phyloP scores from a whole-genome alignment of 92 coral and sea anemone species.

The Galaxea fascicularis region DNA sequence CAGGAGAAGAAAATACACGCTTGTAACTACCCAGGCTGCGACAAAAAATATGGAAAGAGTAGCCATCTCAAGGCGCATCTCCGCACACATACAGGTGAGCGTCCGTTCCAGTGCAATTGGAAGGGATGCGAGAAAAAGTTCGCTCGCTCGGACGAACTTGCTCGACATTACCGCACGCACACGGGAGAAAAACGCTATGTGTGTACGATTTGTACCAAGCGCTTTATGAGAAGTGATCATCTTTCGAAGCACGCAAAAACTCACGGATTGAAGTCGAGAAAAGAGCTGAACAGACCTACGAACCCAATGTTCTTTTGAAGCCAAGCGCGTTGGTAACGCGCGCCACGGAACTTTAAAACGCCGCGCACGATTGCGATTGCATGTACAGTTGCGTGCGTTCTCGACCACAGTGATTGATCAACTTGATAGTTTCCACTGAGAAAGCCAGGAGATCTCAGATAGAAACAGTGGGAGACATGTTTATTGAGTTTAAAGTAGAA shows the following conservation, averaged over 20 bases:
- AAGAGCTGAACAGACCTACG: constrained; percentile 75
- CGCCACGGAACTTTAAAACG: neutral
- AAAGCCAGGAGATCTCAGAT: neutral
- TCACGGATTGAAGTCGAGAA: constrained; percentile 73
- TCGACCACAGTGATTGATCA: neutral
- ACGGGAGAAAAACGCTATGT: constrained; percentile 93
- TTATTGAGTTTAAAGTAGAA: constrained; percentile 1
- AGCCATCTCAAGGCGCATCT: constrained; percentile 95
- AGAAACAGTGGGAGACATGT: constrained; percentile 20
- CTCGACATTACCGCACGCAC: constrained; percentile 93
- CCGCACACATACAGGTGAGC: constrained; percentile 92
- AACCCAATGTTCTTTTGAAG: constrained; percentile 85
- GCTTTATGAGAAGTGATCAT: constrained; percentile 95
- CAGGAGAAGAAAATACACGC: constrained; percentile 80
- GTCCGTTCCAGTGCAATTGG: constrained; percentile 92
- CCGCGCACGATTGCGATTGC: constrained; percentile 18
- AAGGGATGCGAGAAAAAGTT: constrained; percentile 87
- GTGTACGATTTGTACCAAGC: constrained; percentile 81
- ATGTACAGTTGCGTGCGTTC: neutral
- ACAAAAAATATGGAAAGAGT: constrained; percentile 88
- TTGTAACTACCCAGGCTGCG: constrained; percentile 82
- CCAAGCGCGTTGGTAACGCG: constrained; percentile 26
- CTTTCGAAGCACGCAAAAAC: constrained; percentile 89
- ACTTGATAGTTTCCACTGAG: neutral
- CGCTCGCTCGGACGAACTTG: constrained; percentile 95